phyloP scores from a whole-genome alignment of 2,888 invertebrate genomes.

The Exephanes ischioxanthus region DNA sequence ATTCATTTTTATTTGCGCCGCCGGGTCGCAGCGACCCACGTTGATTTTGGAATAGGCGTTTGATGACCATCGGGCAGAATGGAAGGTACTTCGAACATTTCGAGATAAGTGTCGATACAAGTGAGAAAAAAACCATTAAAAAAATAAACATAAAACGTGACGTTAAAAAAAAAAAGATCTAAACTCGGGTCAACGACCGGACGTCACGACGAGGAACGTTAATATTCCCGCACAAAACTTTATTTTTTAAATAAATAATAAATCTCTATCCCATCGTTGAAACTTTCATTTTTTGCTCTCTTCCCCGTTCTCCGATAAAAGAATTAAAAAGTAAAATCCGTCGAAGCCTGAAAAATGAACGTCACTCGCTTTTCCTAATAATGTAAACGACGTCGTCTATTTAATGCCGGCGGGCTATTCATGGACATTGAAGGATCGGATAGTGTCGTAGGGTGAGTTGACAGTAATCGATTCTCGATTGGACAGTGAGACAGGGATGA shows the following conservation, averaged over 20 bases:
- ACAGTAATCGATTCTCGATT: conserved; percentile 60
- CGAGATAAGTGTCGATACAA: too few species aligned
- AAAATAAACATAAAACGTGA: too few species aligned
- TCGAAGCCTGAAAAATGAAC: neutral
- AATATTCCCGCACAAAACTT: neutral
- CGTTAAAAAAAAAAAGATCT: too few species aligned
- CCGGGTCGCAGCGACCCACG: too few species aligned
- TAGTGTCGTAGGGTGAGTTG: conserved; percentile 33
- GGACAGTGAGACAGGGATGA: conserved; percentile 24
- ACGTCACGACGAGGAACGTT: neutral
- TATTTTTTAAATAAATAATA: neutral
- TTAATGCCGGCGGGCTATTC: conserved; percentile 37
- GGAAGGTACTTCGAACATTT: neutral
- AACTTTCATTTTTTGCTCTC: neutral
- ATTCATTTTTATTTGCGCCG: too few species aligned
- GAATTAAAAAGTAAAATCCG: neutral
- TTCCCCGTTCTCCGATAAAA: neutral
- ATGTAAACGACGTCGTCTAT: conserved; percentile 39
- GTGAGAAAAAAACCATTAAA: too few species aligned
- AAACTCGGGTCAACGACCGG: too few species aligned
- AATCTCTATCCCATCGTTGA: too few species aligned
- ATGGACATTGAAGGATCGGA: conserved; percentile 49
- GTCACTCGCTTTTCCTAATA: conserved; percentile 18
- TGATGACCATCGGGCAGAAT: too few species aligned
- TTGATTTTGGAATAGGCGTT: too few species aligned